Conservation (phyloP, 2,888 invertebrate species). For the Macrosiphum euphorbiae region DNA sequence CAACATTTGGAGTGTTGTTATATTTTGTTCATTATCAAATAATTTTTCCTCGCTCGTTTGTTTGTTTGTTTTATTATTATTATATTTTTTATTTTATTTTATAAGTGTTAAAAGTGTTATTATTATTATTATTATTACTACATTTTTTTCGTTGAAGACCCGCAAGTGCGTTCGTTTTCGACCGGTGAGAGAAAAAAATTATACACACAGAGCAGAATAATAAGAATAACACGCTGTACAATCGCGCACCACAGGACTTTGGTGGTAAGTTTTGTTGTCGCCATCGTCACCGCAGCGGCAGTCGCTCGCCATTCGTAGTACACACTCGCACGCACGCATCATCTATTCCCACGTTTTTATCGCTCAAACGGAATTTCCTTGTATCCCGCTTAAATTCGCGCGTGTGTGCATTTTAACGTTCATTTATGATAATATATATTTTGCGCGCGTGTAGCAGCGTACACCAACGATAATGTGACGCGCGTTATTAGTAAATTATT, state of each 20-base stretch:
- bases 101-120: slow-evolving; percentile 56
- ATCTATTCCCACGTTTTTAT: slow-evolving; percentile 58
- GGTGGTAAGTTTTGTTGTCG: slow-evolving; percentile 54
- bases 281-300: neutral
- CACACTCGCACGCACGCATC: neutral
- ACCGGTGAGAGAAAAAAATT: slow-evolving; percentile 24
- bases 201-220: neutral
- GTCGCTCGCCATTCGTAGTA: neutral
- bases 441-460: neutral
- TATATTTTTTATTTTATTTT: slow-evolving; percentile 44
- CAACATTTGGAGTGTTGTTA: neutral
- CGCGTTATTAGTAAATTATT: no score
- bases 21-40: slow-evolving; percentile 41
- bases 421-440: neutral
- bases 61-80: slow-evolving; percentile 38
- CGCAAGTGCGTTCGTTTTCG: slow-evolving; percentile 47
- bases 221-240: slow-evolving; percentile 12
- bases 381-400: neutral
- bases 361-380: slow-evolving; percentile 61
- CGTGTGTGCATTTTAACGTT: neutral
- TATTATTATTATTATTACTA: slow-evolving; percentile 19
- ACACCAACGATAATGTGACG: neutral
- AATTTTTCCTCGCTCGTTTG: slow-evolving; percentile 46
- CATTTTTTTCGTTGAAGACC: slow-evolving; percentile 28
- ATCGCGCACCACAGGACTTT: slow-evolving; percentile 19